Evolutionary conservation across 1,140 invertebrate genomes (phyloP).

Genomic region (Drosophila mauritiana): DNA sequence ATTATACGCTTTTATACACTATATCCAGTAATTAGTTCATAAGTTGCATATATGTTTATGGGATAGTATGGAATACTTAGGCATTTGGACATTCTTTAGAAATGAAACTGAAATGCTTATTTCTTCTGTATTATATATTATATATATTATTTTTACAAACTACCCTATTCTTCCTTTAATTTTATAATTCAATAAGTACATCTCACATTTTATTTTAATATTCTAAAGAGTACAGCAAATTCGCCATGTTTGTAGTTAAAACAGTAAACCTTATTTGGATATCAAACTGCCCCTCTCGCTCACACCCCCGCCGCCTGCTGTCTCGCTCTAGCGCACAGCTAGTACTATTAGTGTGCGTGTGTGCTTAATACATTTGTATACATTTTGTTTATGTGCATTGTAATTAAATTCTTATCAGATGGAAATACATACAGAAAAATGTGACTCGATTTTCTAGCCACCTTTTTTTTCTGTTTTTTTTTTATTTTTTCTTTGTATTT

Average conservation of each 20-base stretch:
- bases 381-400: conserved; percentile 75
- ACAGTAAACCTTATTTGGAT: conserved; percentile 9
- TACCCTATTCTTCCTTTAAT: no score
- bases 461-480: not conserved
- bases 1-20: conserved; percentile 6
- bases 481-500: not conserved
- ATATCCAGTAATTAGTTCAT: no score
- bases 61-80: no score
- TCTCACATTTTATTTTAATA: no score
- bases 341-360: conserved; percentile 27
- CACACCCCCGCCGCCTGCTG: not conserved
- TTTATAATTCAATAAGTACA: no score
- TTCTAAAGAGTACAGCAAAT: not conserved
- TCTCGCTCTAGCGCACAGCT: conserved; percentile 10
- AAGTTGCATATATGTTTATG: no score
- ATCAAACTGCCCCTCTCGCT: conserved; percentile 1
- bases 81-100: no score
- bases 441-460: conserved; percentile 29
- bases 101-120: no score
- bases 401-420: conserved; percentile 82
- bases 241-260: not conserved
- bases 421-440: conserved; percentile 53
- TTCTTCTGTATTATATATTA: no score
- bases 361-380: conserved; percentile 72
- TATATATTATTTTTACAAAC: no score